phyloP scores from a whole-genome alignment of 2,113 vertebrate species.

The Corvus hawaiiensis region DNA sequence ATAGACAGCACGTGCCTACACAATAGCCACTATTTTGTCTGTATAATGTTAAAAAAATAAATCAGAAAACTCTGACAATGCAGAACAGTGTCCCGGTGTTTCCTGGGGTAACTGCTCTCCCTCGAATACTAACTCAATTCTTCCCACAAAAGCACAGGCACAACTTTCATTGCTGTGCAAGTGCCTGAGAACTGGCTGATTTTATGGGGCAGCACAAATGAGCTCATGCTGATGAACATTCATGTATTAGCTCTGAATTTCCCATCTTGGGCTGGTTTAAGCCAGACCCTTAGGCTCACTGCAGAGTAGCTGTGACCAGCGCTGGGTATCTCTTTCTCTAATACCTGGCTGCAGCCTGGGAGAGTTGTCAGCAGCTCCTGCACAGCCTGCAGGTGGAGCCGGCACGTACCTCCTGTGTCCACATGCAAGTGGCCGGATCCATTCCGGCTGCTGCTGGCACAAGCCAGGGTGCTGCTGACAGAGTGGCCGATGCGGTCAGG shows the following conservation, averaged over 20 bases:
- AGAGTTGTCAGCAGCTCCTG: not conserved
- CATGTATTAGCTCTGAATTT: not conserved
- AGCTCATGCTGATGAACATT: conserved; percentile 30
- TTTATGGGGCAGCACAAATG: conserved; percentile 44
- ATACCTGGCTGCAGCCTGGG: not conserved
- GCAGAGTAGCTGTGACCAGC: not conserved
- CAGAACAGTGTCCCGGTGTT: conserved; percentile 37
- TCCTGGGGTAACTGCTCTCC: conserved; percentile 49
- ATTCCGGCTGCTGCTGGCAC: conserved; percentile 30
- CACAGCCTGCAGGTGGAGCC: not conserved
- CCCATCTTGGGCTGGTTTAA: conserved; percentile 6
- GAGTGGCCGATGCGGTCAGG: not conserved
- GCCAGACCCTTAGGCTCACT: not conserved
- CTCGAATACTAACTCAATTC: not conserved
- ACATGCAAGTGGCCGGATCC: accelerated
- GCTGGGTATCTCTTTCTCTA: accelerated
- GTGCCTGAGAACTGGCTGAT: conserved; percentile 49
- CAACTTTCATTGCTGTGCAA: conserved; percentile 21
- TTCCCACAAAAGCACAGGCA: conserved; percentile 30
- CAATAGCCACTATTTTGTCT: conserved; percentile 66
- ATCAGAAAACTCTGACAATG: conserved; percentile 42
- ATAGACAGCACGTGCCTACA: conserved; percentile 67
- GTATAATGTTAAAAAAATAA: conserved; percentile 60
- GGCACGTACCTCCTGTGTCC: not conserved
- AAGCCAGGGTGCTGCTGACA: not conserved